Conservation (phyloP, 2,888 invertebrate genomes). For the Cephus nigrinus region DNA sequence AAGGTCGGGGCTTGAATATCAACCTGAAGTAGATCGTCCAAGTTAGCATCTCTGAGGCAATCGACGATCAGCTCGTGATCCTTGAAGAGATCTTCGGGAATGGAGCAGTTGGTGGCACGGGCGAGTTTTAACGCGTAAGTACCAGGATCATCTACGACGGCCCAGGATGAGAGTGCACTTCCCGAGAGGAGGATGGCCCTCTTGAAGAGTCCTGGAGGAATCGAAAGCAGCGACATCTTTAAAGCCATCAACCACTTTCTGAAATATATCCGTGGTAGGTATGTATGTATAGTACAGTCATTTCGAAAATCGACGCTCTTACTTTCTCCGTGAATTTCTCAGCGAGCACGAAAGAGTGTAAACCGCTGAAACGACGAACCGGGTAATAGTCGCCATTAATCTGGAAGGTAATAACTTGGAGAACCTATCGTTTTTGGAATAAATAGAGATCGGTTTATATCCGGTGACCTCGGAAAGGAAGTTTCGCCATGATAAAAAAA, state of each 20-base stretch:
- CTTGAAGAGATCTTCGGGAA: slow-evolving; percentile 83
- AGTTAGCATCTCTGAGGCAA: slow-evolving; percentile 80
- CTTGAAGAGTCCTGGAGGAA: slow-evolving; percentile 80
- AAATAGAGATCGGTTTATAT: neutral
- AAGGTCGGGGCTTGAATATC: slow-evolving; percentile 86
- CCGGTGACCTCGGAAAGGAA: neutral
- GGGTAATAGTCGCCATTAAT: neutral
- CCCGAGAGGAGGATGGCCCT: slow-evolving; percentile 88
- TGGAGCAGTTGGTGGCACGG: slow-evolving; percentile 82
- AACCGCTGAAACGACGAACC: neutral
- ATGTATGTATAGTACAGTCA: neutral
- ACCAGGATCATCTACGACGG: slow-evolving; percentile 87
- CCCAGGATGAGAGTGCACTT: slow-evolving; percentile 90
- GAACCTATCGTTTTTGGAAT: neutral
- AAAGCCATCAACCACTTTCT: neutral
- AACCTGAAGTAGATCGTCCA: slow-evolving; percentile 79
- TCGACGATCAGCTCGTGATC: slow-evolving; percentile 88
- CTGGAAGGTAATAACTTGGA: neutral
- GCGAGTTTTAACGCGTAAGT: slow-evolving; percentile 85
- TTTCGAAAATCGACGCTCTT: neutral
- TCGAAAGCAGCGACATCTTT: neutral
- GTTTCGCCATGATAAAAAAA: neutral
- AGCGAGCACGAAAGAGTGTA: no score
- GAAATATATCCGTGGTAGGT: neutral
- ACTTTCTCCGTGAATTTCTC: neutral